Base-by-base conservation (phyloP, 2,888 invertebrate species). In the Mantis religiosa region DNA sequence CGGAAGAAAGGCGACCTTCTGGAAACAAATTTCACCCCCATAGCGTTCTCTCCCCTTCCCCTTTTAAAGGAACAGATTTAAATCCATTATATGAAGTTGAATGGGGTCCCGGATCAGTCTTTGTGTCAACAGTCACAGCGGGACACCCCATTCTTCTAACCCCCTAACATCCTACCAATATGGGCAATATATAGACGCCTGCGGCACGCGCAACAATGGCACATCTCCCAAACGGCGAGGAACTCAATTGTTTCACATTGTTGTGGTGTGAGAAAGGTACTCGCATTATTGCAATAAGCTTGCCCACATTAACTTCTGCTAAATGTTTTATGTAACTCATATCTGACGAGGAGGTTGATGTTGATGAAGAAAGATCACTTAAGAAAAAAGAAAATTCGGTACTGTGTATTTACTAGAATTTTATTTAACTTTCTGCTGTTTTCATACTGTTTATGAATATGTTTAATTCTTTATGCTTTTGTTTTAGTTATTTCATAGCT, bases 51-150 rank as follows among this genome's bases (percentile, higher is more conserved):
- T n/a, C 25, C 6, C 54, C 54, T 20, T 20, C 20, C 20, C 54
- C 54, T 71, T 71, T 71, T 88, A 82, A 88, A 88, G 83, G 88
- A 88, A 34, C 88, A 81, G 85, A 88, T 88, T 88, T 84, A 85
- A 88, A 88, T 88, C 88, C 85, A 88, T 88, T 88, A 88, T 84
- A 85, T 84, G 25, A 54, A n/a, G 28, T 84, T 88, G 88, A 88
- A 88, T 88, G 81, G 81, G 71, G 28, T 84, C 28, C 14, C n/a
- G 47, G 85, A 85, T 34, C 30, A n/a, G 82, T 54, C 85, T 47
- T 83, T 47, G 82, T 88, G 88, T 88, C 88, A 88, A 88, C 88
- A 88, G 85, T 81, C 81, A 30, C 88, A 41, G 88, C 28, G 30
- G 88, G 84, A 85, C 71, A 47, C 47, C 85, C 85, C 54, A 85